A percentile compares a stretch with the other conserved stretches of the same genome.
Conservation (phyloP, 2,797 vertebrate species). For the Sciaenops ocellatus region DNA sequence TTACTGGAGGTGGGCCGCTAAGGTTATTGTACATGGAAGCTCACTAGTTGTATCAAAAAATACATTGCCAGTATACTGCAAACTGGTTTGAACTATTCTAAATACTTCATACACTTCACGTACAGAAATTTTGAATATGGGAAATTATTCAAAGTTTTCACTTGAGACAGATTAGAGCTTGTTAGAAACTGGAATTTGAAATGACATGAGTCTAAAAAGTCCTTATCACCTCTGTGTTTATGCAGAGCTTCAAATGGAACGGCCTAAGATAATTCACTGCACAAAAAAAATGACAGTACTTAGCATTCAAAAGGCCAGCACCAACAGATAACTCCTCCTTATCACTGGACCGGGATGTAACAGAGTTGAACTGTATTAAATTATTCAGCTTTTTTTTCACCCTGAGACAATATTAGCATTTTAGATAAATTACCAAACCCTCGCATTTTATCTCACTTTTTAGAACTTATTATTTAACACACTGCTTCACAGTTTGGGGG, state of each 20-base stretch:
- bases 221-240: constrained; percentile 76
- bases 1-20: too few species aligned
- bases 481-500: constrained; percentile 25
- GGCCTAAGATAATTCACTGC: constrained; percentile 60
- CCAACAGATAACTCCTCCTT: constrained; percentile 63
- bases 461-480: constrained; percentile 63
- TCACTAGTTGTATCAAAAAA: background rate
- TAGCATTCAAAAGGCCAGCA: constrained; percentile 64
- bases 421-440: constrained; percentile 68
- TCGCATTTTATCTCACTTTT: constrained; percentile 61
- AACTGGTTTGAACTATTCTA: background rate
- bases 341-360: constrained; percentile 67
- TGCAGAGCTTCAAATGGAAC: constrained; percentile 46
- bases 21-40: too few species aligned
- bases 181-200: constrained; percentile 52
- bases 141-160: constrained; percentile 28
- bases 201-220: constrained; percentile 46
- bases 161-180: constrained; percentile 30
- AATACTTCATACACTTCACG: background rate
- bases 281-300: constrained; percentile 62
- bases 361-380: constrained; percentile 67
- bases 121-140: background rate
- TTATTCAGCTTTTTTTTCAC: constrained; percentile 43
- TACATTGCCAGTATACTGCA: background rate
- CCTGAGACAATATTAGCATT: constrained; percentile 69